Conservation (phyloP, 2,113 vertebrate species). For the Probosciger aterrimus region DNA sequence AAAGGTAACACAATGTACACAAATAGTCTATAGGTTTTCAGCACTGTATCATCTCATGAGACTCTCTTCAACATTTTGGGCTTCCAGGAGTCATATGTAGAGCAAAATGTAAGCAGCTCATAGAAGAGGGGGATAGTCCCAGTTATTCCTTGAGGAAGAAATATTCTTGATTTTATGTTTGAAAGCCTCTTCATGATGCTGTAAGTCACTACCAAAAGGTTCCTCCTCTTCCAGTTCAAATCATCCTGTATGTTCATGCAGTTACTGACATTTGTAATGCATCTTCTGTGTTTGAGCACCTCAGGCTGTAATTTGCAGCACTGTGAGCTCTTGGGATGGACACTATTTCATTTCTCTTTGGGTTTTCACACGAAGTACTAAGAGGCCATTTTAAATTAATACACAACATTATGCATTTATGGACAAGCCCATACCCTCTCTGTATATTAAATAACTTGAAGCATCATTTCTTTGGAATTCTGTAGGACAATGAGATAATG, state of each 20-base stretch:
- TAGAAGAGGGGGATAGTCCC: neutral
- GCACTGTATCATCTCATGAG: fast-evolving
- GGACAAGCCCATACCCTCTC: neutral
- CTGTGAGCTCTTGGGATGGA: neutral
- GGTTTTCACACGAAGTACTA: neutral
- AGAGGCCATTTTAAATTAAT: neutral
- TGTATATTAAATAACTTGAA: neutral
- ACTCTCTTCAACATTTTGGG: neutral
- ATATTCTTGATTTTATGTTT: neutral
- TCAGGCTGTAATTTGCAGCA: neutral
- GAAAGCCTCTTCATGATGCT: neutral
- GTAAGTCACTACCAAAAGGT: neutral
- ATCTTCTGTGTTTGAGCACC: neutral
- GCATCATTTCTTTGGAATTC: neutral
- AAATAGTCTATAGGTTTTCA: neutral
- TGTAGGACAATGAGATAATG: neutral
- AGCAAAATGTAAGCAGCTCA: neutral
- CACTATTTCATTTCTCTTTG: neutral
- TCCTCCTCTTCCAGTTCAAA: neutral
- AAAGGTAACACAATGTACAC: neutral
- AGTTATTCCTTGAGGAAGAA: neutral
- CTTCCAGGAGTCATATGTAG: neutral
- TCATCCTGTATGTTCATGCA: neutral
- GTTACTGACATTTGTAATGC: neutral
- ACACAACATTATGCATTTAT: neutral